Base-by-base conservation (phyloP, 2,113 vertebrate species). In the Stomatorhinus ivindoensis region DNA sequence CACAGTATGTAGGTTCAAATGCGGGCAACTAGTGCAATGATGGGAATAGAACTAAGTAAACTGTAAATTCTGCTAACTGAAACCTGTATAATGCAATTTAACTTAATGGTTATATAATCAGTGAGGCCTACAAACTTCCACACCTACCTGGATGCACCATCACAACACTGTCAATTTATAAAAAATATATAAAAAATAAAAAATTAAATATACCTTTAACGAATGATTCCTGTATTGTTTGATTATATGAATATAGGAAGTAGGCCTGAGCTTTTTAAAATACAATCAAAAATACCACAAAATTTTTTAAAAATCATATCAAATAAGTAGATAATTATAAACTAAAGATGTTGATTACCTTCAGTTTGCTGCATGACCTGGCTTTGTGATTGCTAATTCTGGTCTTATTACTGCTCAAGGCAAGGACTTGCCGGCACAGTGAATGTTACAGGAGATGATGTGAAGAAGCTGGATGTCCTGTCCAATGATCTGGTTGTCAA, bases 401-500 rank as follows among this genome's bases (percentile, higher is more conserved):
- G 47, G 82, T 48, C 53, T 58, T 83, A 27, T 88, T 15, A 86
- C 61, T 82, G 19, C 50, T 80, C 19, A 88, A 99, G 98, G 93
- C 98, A 96, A 51, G 98, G 98, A 55, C 92, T 99, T 47, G 96
- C 97, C 0, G 98, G 98, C 21, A 96, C 95, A 0, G 95, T 98
- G 90, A 99, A 99, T 0, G 97, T 98, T 93, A 99, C 98, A 0
- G 98, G 98, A 0, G 98, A 99, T 0, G 97, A 99, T 1, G 97
- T 97, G 94, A 99, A 99, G 95, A 99, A 99, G 92, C 94, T 99
- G 95, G 98, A 99, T 1, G 95, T 99, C 5, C 92, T 99, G 53
- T 99, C 98, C 65, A 99, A 98, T 87, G 92, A 96, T 61, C 93
- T 99, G 94, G 95, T 99, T 86, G 97, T 98, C 94, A 99, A 99